Base-by-base conservation (phyloP, 1,140 invertebrate genomes). In the Drosophila sucinea region DNA sequence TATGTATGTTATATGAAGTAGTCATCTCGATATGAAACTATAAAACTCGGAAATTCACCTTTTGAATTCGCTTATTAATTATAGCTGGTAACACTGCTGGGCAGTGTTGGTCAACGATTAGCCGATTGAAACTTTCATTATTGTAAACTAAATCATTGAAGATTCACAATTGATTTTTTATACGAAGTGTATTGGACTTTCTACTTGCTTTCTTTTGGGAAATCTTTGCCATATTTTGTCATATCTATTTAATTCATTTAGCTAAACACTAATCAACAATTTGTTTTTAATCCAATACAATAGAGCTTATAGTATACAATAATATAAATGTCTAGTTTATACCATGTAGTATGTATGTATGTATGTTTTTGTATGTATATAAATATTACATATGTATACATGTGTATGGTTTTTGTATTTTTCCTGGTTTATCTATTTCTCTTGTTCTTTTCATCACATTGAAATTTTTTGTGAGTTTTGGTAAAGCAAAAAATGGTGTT, bases 191-290 rank as follows among this genome's bases (percentile, higher is more conserved):
- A 30, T 3, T 51, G n/a, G 4, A 51, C n/a, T 30, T 56, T 56
- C 27, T 11, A 30, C 7, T 27, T 30, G 32, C 6, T 17, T 63
- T 55, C 27, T 23, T 64, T 64, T 41, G 8, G 17, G n/a, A 62
- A 62, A 54, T 58, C 30, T 17, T 61, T 57, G 32, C 30, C 35
- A 60, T 30, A 29, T 29, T 57, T 54, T 30, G 47, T 57, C 60
- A 61, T 56, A 38, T 38, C 66, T 56, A 67, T 47, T 62, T 23
- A 65, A 60, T 75, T 71, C 62, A 73, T 33, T 85, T 65, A 66
- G 68, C 60, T 85, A 86, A 81, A 75, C 51, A 85, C 79, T 85
- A 85, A 81, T 86, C 66, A 85, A 85, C 81, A 85, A 81, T 51
- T 79, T 11, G 33, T 75, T 65, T 73, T 84, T 58, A 66, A 67